phyloP scores from a whole-genome alignment of 2,113 vertebrate genomes.

The Salvelinus sp. region DNA sequence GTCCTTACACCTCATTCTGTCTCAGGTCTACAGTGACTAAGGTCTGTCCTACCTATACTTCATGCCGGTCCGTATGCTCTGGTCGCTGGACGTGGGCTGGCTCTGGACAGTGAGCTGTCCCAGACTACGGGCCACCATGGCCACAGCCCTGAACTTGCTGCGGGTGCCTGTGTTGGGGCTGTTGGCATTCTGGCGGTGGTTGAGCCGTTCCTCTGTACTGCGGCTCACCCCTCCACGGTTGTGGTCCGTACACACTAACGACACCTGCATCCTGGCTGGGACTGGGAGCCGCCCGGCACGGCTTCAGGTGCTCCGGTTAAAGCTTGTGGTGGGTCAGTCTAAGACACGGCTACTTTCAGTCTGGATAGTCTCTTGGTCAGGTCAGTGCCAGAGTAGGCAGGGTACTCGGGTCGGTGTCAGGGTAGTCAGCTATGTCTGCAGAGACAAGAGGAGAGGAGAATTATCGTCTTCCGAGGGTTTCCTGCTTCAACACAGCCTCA shows the following conservation, averaged over 20 bases:
- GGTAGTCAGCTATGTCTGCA: background rate
- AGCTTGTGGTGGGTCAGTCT: too few species aligned
- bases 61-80: constrained; percentile 87
- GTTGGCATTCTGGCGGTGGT: constrained; percentile 81
- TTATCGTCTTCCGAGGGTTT: constrained; percentile 30
- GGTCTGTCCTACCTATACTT: constrained; percentile 85
- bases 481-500: constrained; percentile 33
- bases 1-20: too few species aligned
- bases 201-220: constrained; percentile 85
- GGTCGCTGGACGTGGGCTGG: constrained; percentile 77
- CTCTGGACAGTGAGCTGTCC: constrained; percentile 92
- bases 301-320: too few species aligned
- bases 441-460: constrained; percentile 23
- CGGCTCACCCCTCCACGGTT: constrained; percentile 85
- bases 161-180: constrained; percentile 87
- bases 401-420: background rate
- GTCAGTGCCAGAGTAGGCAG: background rate
- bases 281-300: too few species aligned
- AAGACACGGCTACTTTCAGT: constrained; percentile 20
- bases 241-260: constrained; percentile 92
- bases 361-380: constrained; percentile 2
- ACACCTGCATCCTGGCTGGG: constrained; percentile 87
- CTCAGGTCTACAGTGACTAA: too few species aligned
- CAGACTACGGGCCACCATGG: constrained; percentile 93
- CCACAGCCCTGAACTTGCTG: constrained; percentile 89